Conservation (phyloP, 1,140 invertebrate genomes). For the Tetragonula clypearis region DNA sequence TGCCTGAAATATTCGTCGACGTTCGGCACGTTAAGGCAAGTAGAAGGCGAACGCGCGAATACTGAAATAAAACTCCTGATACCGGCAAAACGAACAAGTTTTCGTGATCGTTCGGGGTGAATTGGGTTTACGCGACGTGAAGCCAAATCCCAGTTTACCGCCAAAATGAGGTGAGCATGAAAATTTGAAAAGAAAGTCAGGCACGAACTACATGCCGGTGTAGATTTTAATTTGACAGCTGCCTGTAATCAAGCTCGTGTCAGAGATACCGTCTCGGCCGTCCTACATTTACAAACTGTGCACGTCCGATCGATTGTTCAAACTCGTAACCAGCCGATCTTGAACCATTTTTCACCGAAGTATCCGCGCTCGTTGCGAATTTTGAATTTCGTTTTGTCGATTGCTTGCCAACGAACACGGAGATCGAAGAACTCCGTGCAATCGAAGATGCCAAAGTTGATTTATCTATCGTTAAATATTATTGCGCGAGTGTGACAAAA, state of each 20-base stretch:
- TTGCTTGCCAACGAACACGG: too few relatives aligned
- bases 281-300: slow-evolving; percentile 10
- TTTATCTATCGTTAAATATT: too few relatives aligned
- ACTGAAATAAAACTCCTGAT: not conserved
- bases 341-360: not conserved
- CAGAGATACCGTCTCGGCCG: slow-evolving; percentile 17
- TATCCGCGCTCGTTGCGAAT: too few relatives aligned
- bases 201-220: slow-evolving; percentile 12
- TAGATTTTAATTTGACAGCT: slow-evolving; percentile 19
- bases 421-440: too few relatives aligned
- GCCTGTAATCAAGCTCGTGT: slow-evolving; percentile 1
- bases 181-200: slow-evolving; percentile 14
- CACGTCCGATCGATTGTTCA: slow-evolving; percentile 13
- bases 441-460: too few relatives aligned
- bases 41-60: not conserved
- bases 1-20: not conserved
- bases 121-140: not conserved
- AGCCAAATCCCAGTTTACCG: not conserved
- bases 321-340: not conserved
- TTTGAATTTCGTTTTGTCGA: too few relatives aligned
- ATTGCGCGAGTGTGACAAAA: too few relatives aligned
- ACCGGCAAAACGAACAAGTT: not conserved
- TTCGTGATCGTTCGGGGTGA: not conserved
- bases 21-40: not conserved
- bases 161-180: slow-evolving; percentile 6